Base-by-base conservation (phyloP, 2,113 vertebrate species). In the Chaetodon trifascialis region DNA sequence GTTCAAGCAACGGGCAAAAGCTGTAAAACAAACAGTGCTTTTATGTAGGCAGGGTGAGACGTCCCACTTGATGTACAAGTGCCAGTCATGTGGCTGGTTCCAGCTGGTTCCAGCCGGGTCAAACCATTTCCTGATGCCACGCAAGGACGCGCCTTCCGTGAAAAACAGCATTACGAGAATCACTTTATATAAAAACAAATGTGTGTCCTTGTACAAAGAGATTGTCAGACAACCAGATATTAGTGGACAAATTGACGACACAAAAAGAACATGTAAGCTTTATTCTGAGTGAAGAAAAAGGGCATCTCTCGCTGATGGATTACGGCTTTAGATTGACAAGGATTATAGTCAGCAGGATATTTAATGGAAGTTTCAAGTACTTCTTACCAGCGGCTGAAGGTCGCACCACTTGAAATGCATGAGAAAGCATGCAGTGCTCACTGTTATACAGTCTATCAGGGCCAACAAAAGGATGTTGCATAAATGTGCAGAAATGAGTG, bases 251-350 rank as follows among this genome's bases (percentile, higher is more conserved):
- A 75, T 14, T 72, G 66, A 78, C 30, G 46, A n/a, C 10, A 2
- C 40, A 52, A 84, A 58, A 5, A 46, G 21, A 47, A 75, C 1
- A 38, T 23, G 21, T 36, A 25, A 49, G 67, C 19, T 17, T 65
- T 80, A 60, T 56, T 51, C 40, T 52, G 17, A 14, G 59, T 5
- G 36, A 42, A n/a, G 62, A 42, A 52, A 83, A 83, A 69, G 49
- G 25, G 11, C 64, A 70, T 73, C 42, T 42, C 19, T 51, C 16
- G 7, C 51, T 81, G 30, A 79, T 69, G 86, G 77, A 92, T 91
- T 82, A 84, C 0, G 23, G 67, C 52, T 89, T 86, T 79, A 79
- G 85, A 90, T 77, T 85, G 85, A 89, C 54, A 46, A 23, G 85
- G 88, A 90, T 92, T 88, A 86, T 5, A 21, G 69, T 49, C 40